Evolutionary conservation across 2,113 vertebrate genomes (phyloP).

Genomic region (Hydrochoerus hydrochaeris): DNA sequence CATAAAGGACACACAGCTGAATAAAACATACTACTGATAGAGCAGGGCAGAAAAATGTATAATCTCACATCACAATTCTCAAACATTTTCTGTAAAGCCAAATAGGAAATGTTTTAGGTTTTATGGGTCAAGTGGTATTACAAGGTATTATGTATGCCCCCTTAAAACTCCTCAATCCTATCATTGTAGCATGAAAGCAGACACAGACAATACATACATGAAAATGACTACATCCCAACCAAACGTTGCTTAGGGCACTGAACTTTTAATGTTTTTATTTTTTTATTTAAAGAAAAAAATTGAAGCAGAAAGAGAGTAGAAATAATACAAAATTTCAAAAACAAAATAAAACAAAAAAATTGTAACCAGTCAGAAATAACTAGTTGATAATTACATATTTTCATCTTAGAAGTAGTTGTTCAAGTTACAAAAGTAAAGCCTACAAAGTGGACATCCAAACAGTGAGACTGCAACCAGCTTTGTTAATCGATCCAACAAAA

Average conservation of each 20-base stretch:
- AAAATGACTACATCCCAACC: neutral
- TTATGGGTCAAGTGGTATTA: neutral
- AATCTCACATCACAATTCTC: neutral
- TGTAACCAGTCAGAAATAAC: no score
- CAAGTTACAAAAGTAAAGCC: no score
- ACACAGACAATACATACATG: neutral
- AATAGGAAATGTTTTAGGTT: neutral
- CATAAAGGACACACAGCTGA: neutral
- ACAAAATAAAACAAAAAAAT: no score
- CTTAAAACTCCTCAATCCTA: neutral
- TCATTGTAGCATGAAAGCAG: neutral
- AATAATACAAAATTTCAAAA: no score
- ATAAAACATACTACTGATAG: neutral
- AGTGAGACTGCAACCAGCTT: no score
- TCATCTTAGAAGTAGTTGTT: no score
- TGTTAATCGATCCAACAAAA: no score
- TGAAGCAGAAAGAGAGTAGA: no score
- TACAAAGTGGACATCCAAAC: no score
- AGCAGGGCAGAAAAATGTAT: neutral
- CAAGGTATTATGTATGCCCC: neutral
- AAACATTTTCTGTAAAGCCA: neutral
- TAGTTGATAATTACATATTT: no score
- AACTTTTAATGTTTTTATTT: conserved; percentile 17
- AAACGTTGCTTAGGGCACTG: neutral
- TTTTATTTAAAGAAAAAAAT: no score